These are phyloP conservation scores for Cebus imitator DNA, from an alignment of 2,113 vertebrate species.

Conservation along the genomic window DNA sequence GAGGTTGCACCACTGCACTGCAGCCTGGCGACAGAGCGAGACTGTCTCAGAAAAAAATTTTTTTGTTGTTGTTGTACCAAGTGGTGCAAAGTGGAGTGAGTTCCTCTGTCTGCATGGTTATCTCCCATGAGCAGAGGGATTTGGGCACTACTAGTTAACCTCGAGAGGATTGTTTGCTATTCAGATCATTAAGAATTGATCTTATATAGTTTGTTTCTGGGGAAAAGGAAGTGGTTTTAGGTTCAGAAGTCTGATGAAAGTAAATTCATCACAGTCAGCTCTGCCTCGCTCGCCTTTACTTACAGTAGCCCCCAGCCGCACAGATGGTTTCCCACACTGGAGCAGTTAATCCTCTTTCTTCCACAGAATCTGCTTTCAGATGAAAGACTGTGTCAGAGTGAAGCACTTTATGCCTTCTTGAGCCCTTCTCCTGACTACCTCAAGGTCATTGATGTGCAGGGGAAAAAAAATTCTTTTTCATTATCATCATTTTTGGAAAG, in stretches of 20 bases:
- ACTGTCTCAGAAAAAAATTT: no score
- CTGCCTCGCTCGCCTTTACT: neutral
- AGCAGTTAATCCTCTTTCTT: constrained; percentile 42
- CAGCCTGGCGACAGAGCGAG: no score
- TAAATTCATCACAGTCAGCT: neutral
- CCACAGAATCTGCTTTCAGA: constrained; percentile 93
- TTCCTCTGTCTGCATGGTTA: neutral
- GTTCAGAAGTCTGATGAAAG: neutral
- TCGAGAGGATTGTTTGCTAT: neutral
- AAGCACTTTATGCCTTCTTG: constrained; percentile 98
- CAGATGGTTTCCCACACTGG: fast-evolving
- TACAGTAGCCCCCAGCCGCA: neutral
- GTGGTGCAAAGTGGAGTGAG: neutral
- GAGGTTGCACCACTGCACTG: no score
- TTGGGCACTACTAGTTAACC: neutral
- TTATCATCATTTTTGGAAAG: constrained; percentile 96
- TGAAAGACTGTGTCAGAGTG: constrained; percentile 96
- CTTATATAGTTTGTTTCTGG: neutral
- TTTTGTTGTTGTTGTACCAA: no score
- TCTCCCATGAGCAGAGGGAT: neutral
- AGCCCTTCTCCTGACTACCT: constrained; percentile 97
- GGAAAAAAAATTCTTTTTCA: constrained; percentile 95
- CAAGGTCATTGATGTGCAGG: constrained; percentile 95
- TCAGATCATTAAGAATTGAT: neutral
- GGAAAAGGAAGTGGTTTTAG: neutral